A percentile compares a stretch with the other conserved stretches of the same genome.
These are phyloP conservation scores for Phoenicopterus ruber DNA, from an alignment of 2,113 vertebrate species.

Conservation along the genomic window DNA sequence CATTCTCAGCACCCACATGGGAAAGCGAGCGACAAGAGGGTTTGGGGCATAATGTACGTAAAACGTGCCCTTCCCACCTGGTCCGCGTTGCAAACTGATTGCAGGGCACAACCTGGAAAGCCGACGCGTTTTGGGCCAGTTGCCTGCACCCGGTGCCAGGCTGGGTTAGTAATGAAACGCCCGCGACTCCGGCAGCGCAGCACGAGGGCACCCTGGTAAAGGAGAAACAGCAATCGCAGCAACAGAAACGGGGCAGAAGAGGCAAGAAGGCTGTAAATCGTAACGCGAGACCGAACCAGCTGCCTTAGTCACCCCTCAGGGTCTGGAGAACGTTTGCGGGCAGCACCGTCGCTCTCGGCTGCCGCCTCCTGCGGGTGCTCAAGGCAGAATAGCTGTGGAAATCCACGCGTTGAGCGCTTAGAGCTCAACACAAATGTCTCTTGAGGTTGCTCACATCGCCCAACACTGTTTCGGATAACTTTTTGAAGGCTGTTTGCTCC, in stretches of 20 bases:
- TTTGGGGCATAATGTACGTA: fast-evolving
- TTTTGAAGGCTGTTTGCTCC: too few relatives aligned
- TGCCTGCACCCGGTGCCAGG: not conserved
- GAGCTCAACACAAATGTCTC: not conserved
- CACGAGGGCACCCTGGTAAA: not conserved
- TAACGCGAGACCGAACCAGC: not conserved
- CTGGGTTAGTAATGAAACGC: too few relatives aligned
- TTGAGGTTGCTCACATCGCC: not conserved
- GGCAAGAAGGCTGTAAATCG: not conserved
- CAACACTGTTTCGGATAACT: not conserved
- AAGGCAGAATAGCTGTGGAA: not conserved
- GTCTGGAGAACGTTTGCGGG: not conserved
- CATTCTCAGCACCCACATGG: not conserved
- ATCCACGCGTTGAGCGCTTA: not conserved
- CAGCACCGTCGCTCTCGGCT: not conserved
- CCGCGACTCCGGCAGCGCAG: not conserved
- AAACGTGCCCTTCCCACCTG: not conserved
- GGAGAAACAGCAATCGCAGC: not conserved
- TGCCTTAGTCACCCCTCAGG: not conserved
- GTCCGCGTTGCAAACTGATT: too few relatives aligned
- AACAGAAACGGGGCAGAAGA: not conserved
- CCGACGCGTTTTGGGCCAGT: not conserved
- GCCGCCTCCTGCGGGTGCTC: not conserved
- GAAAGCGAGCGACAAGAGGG: too few relatives aligned
- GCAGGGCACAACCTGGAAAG: not conserved